A percentile compares a stretch with the other conserved stretches of the same genome.
These are phyloP conservation scores for Homalodisca vitripennis DNA, from an alignment of 1,140 invertebrate genomes.

Conservation along the genomic window DNA sequence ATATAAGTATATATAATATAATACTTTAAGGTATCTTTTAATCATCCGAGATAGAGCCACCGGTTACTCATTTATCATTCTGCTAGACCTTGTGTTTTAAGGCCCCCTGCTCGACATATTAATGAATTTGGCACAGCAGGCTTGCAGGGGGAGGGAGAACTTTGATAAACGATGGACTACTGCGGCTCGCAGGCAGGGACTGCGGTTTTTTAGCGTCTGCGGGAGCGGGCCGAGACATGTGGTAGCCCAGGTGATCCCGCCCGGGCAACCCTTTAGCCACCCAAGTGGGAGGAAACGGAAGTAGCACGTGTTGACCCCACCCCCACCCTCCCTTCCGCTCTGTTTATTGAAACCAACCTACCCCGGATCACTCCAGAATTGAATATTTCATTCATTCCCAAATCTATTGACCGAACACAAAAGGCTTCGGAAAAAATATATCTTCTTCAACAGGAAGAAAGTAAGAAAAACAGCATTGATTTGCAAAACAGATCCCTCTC, in stretches of 20 bases:
- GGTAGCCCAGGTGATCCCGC: slow-evolving; percentile 2
- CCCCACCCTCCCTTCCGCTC: slow-evolving; percentile 2
- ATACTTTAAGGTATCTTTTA: not conserved
- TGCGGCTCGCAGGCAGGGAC: too few species aligned
- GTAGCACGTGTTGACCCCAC: slow-evolving; percentile 7
- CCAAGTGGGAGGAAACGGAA: slow-evolving; percentile 20
- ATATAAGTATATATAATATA: too few species aligned
- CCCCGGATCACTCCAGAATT: not conserved
- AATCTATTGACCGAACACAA: too few species aligned
- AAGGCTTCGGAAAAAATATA: too few species aligned
- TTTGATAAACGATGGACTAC: slow-evolving; percentile 16
- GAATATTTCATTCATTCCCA: slow-evolving; percentile 16
- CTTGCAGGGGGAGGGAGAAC: not conserved
- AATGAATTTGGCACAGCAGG: slow-evolving; percentile 23
- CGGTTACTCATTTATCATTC: slow-evolving; percentile 1
- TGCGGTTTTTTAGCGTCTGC: slow-evolving; percentile 23
- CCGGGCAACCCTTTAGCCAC: slow-evolving; percentile 20
- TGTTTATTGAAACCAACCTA: slow-evolving; percentile 23
- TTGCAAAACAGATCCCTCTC: too few species aligned
- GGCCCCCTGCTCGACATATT: not conserved
- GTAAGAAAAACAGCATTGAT: too few species aligned
- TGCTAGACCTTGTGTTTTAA: slow-evolving; percentile 10
- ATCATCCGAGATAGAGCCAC: not conserved
- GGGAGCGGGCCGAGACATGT: not conserved
- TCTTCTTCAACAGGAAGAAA: too few species aligned